phyloP scores from a whole-genome alignment of 2,888 invertebrate genomes.

The Drosophila diplacantha region DNA sequence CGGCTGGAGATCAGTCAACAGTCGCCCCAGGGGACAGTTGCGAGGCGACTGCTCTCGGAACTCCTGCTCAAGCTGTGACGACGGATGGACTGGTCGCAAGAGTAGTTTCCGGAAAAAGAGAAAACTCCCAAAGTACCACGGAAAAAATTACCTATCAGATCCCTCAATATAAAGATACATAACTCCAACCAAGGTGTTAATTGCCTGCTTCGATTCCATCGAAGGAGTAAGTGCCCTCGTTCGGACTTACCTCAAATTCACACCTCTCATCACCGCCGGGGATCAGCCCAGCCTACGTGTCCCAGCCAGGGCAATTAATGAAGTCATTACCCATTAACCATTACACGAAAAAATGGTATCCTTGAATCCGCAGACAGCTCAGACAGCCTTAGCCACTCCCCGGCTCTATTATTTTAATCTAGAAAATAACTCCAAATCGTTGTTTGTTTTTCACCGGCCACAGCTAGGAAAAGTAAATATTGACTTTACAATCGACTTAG shows the following conservation, averaged over 20 bases:
- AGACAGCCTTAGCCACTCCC: constrained; percentile 22
- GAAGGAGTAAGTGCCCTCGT: constrained; percentile 57
- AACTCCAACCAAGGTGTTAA: constrained; percentile 69
- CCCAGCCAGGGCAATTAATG: constrained; percentile 27
- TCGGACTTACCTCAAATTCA: constrained; percentile 63
- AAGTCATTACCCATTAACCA: constrained; percentile 30
- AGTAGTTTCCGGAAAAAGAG: constrained; percentile 34
- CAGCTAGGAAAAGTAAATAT: constrained; percentile 64
- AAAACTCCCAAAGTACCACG: constrained; percentile 24
- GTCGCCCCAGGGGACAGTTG: constrained; percentile 58
- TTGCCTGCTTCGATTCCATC: constrained; percentile 53
- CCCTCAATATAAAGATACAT: constrained; percentile 6
- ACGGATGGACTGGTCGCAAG: constrained; percentile 1
- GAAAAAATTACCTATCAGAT: neutral
- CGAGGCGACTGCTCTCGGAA: constrained; percentile 19
- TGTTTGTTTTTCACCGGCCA: constrained; percentile 40
- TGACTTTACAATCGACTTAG: constrained; percentile 72
- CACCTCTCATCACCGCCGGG: constrained; percentile 50
- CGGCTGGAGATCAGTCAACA: constrained; percentile 66
- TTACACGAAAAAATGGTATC: constrained; percentile 12
- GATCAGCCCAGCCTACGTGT: constrained; percentile 28
- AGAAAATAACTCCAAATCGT: constrained; percentile 34
- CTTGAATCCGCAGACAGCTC: constrained; percentile 35
- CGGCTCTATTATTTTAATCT: constrained; percentile 61
- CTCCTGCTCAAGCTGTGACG: constrained; percentile 33